Evolutionary conservation across 2,797 vertebrate species (phyloP).

Genomic region (Euthynnus affinis): DNA sequence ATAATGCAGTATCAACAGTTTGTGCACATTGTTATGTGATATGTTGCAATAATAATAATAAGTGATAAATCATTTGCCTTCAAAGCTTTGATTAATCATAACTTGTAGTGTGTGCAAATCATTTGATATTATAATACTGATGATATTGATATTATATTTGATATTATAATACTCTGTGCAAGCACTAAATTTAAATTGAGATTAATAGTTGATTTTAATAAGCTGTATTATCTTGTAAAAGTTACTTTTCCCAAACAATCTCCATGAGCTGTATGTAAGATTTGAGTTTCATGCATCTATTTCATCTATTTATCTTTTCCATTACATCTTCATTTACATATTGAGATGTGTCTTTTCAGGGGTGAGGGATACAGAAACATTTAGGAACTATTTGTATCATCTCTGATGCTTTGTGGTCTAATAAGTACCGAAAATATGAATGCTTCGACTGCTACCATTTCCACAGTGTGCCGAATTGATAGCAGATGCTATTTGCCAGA

Average conservation of each 20-base stretch:
- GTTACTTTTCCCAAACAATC: neutral
- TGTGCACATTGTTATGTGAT: neutral
- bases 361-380: neutral
- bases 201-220: neutral
- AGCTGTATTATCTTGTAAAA: neutral
- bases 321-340: conserved; percentile 11
- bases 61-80: neutral
- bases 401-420: neutral
- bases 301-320: conserved; percentile 7
- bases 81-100: too few species aligned
- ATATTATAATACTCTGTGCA: neutral
- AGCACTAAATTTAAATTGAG: neutral
- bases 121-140: neutral
- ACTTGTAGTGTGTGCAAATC: neutral
- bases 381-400: conserved; percentile 4
- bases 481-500: conserved; percentile 29
- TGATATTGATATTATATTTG: too few species aligned
- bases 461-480: conserved; percentile 22
- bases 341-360: neutral
- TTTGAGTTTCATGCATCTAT: neutral
- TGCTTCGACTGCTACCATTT: conserved; percentile 7
- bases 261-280: neutral
- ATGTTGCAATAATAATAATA: neutral
- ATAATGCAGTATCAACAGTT: neutral
- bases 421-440: conserved; percentile 11